Evolutionary conservation across 2,113 vertebrate species (phyloP).

Genomic region (Arenaria interpres): DNA sequence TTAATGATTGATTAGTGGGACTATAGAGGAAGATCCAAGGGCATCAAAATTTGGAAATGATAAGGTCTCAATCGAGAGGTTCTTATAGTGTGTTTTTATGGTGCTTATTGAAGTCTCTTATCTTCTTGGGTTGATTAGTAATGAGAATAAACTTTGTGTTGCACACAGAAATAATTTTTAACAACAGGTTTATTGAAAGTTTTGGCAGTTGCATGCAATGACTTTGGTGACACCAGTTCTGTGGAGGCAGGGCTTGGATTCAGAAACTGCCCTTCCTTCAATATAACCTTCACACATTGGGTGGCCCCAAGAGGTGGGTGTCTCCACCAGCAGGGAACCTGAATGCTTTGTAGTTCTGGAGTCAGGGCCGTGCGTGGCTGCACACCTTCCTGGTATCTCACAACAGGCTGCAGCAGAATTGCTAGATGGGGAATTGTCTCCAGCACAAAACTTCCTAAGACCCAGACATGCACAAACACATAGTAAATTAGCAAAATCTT

Average conservation of each 20-base stretch:
- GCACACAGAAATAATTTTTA: rapidly evolving
- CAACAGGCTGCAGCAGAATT: neutral
- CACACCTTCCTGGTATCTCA: neutral
- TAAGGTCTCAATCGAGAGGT: neutral
- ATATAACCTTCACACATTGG: rapidly evolving
- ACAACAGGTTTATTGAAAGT: neutral
- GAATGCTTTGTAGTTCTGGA: rapidly evolving
- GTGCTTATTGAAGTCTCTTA: neutral
- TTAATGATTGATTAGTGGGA: constrained; percentile 25
- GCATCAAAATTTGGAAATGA: neutral
- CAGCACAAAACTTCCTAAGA: neutral
- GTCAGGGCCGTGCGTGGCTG: rapidly evolving
- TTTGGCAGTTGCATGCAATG: neutral
- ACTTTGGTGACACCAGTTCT: neutral
- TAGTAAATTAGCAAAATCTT: neutral
- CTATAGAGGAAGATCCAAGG: neutral
- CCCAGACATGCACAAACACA: rapidly evolving
- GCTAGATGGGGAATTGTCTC: neutral
- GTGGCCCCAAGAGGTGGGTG: neutral
- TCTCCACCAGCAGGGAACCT: rapidly evolving
- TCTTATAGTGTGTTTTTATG: neutral
- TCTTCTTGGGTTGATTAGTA: neutral
- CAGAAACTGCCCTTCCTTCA: neutral
- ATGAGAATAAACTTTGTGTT: neutral
- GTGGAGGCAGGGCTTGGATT: rapidly evolving